Percentiles rank a stretch among this genome's conserved stretches.
phyloP scores from a whole-genome alignment of 1,140 invertebrate species.

The Nilaparvata lugens region DNA sequence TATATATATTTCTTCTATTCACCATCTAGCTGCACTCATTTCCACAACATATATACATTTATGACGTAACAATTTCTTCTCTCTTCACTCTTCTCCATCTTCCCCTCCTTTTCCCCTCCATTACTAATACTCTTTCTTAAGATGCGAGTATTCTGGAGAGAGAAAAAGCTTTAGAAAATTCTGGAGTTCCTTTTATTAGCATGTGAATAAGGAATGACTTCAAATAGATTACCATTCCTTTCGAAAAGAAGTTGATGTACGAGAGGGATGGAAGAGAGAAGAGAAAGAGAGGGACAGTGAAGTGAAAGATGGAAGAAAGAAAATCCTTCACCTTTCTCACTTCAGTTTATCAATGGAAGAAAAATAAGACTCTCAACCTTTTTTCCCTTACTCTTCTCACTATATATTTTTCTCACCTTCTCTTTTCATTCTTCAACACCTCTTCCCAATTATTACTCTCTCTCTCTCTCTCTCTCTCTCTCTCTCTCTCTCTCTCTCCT shows the following conservation, averaged over 20 bases:
- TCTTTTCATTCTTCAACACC: neutral
- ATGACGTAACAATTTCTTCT: neutral
- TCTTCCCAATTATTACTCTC: too few relatives aligned
- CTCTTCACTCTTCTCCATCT: slow-evolving; percentile 15
- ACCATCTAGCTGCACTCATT: slow-evolving; percentile 7
- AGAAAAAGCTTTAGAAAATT: slow-evolving; percentile 18
- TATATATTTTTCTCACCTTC: neutral
- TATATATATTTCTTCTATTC: neutral
- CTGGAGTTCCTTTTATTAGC: slow-evolving; percentile 23
- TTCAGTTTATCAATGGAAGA: slow-evolving; percentile 3
- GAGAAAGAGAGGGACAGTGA: neutral
- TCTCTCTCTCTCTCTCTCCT: neutral
- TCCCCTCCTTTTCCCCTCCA: slow-evolving; percentile 9
- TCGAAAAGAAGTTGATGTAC: neutral
- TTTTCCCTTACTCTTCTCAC: neutral
- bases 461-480: too few relatives aligned
- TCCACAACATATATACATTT: slow-evolving; percentile 15
- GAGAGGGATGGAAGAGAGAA: slow-evolving; percentile 1
- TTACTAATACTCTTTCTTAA: slow-evolving; percentile 1
- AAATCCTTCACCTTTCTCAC: slow-evolving; percentile 4
- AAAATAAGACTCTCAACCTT: slow-evolving; percentile 2
- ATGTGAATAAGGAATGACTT: slow-evolving; percentile 26
- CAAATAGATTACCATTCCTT: slow-evolving; percentile 25
- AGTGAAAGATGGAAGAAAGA: slow-evolving; percentile 8
- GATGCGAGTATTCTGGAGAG: too few relatives aligned